These are phyloP conservation scores for Tenthredo livida DNA, from an alignment of 2,888 invertebrate species.

Conservation along the genomic window DNA sequence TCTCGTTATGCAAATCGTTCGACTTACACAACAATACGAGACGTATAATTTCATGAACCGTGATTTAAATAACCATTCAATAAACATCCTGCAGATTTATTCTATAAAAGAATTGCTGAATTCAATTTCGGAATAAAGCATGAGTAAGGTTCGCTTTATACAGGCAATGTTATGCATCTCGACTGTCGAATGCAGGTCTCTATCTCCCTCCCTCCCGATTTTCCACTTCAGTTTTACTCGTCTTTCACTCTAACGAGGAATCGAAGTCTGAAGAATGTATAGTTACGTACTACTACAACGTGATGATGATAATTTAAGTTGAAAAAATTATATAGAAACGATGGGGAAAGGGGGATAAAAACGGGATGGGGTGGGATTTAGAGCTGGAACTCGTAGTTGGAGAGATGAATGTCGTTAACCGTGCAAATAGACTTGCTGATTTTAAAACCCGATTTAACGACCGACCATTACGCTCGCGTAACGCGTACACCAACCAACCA, in stretches of 20 bases:
- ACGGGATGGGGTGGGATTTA: background rate
- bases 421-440: slow-evolving; percentile 50
- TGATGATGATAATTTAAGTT: background rate
- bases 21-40: background rate
- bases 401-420: slow-evolving; percentile 49
- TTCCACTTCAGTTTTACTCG: background rate
- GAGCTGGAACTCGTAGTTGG: background rate
- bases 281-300: no score
- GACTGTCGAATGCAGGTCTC: background rate
- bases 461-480: slow-evolving; percentile 21
- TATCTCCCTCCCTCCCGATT: background rate
- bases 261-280: background rate
- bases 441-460: slow-evolving; percentile 50
- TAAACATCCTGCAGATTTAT: background rate
- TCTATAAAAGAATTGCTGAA: background rate
- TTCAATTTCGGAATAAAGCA: background rate
- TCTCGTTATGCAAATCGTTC: background rate
- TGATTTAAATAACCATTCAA: slow-evolving; percentile 21
- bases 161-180: background rate
- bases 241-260: slow-evolving; percentile 11
- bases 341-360: background rate
- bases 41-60: background rate
- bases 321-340: background rate
- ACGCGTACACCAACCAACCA: background rate
- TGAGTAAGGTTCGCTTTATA: background rate